Evolutionary conservation across 2,888 invertebrate species (phyloP), one percentile per base, ranked within the genome.

Genomic region (Eledone cirrhosa): DNA sequence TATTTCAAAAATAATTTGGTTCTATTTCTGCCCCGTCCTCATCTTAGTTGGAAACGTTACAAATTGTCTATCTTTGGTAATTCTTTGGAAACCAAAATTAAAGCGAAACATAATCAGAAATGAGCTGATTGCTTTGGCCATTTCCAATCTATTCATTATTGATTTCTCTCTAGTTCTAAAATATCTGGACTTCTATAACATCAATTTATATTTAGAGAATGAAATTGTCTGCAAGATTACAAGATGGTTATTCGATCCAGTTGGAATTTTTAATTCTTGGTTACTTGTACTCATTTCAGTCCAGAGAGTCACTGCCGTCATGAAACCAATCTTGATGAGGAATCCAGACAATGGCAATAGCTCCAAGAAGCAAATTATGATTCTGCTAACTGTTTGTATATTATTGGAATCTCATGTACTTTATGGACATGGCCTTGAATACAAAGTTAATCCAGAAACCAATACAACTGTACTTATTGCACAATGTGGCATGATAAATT

Each of bases 201-300:
- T 29, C 13, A 13, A 47, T 29, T 24, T 19, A 11, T 7, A 47
- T 14, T 13, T 19, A 16, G 76, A 76, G 22, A 76, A 29, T 48
- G 24, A 29, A 48, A 27, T 76, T 13, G 27, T 47, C 13, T 76
- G 76, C 47, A 76, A 76, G 27, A 14, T 76, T 33, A 14, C 29
- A 22, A 33, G 27, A 8, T 76, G 76, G 76, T n/a, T 76, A 11
- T 48, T 47, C 14, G 48, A 47, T 13, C 48, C 48, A 14, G 19
- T 48, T 48, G 76, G 48, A 0, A 22, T n/a, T 2, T 48, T 48
- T 27, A 48, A 47, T 19, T 48, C 76, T 24, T 76, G 76, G 76
- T 11, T 76, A 22, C 41, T 76, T 27, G 76, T 76, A 2, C 47
- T 47, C 76, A 76, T 76, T 48, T 47, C 76, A 48, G 16, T 47